Conservation (phyloP, 1,140 invertebrate genomes). For the Planococcus citri region DNA sequence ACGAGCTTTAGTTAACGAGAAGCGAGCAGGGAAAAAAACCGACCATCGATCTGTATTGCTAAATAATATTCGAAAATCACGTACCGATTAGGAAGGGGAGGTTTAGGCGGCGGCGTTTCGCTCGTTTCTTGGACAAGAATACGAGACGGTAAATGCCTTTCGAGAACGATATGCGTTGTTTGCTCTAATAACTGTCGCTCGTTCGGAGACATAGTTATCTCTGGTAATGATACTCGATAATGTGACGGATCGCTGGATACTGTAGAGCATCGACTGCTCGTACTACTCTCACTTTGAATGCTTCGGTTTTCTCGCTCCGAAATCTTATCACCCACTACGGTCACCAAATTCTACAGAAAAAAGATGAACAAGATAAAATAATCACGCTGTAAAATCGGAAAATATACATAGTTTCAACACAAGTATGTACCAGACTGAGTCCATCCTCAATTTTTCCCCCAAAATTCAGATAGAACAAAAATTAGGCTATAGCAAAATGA, state of each 20-base stretch:
- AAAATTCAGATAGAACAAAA: too few relatives aligned
- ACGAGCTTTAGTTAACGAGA: neutral
- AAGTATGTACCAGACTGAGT: too few relatives aligned
- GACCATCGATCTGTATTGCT: neutral
- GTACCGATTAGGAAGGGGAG: slow-evolving; percentile 62
- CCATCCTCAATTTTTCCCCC: too few relatives aligned
- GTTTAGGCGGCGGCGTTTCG: slow-evolving; percentile 63
- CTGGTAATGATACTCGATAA: slow-evolving; percentile 55
- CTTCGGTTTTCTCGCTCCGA: slow-evolving; percentile 33
- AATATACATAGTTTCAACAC: too few relatives aligned
- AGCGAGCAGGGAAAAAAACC: neutral
- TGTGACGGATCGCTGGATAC: slow-evolving; percentile 25
- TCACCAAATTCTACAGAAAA: slow-evolving; percentile 43
- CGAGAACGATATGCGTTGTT: slow-evolving; percentile 35
- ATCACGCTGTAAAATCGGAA: neutral
- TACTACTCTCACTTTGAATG: slow-evolving; percentile 19
- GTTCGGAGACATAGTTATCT: slow-evolving; percentile 68
- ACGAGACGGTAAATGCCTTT: slow-evolving; percentile 29
- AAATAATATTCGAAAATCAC: too few relatives aligned
- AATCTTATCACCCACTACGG: slow-evolving; percentile 50
- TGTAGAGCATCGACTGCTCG: slow-evolving; percentile 17
- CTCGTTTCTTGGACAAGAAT: slow-evolving; percentile 34
- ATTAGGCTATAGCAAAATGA: too few relatives aligned
- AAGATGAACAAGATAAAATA: too few relatives aligned
- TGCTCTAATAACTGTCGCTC: slow-evolving; percentile 55